Evolutionary conservation across 1,140 invertebrate species (phyloP).

Genomic region (Pseudoatta argentina): DNA sequence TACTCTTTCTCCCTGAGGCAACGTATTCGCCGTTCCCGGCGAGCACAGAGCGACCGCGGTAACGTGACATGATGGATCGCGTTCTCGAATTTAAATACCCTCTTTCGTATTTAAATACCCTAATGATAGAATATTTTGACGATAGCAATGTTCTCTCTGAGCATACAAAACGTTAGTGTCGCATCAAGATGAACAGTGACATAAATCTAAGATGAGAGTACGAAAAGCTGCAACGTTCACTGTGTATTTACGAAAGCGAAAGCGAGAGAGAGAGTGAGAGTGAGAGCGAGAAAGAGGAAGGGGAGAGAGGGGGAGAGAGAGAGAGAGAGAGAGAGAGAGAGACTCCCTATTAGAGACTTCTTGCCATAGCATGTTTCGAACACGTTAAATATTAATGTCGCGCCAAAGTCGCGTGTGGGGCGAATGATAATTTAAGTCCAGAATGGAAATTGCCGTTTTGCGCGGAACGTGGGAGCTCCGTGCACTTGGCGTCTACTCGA

Average conservation of each 20-base stretch:
- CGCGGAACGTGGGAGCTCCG: neutral
- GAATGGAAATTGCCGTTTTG: constrained; percentile 43
- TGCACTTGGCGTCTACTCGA: neutral
- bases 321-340: neutral
- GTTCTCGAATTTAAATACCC: neutral
- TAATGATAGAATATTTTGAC: neutral
- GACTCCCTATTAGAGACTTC: neutral
- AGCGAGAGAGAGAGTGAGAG: neutral
- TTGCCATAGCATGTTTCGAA: constrained; percentile 18
- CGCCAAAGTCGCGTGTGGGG: constrained; percentile 1
- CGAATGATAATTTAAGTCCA: constrained; percentile 31
- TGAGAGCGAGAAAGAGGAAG: no score
- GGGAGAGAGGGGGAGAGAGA: neutral
- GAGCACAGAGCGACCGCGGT: constrained; percentile 15
- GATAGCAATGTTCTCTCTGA: neutral
- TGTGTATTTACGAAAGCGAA: neutral
- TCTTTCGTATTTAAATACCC: neutral
- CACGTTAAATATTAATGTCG: constrained; percentile 45
- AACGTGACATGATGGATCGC: constrained; percentile 11
- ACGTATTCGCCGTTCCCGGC: constrained; percentile 26
- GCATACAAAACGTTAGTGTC: neutral
- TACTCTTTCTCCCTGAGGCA: constrained; percentile 76
- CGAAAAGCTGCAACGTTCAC: neutral
- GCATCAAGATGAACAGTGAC: neutral
- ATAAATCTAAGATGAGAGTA: constrained; percentile 20